phyloP scores from a whole-genome alignment of 2,113 vertebrate species.

The Regulus satrapa region DNA sequence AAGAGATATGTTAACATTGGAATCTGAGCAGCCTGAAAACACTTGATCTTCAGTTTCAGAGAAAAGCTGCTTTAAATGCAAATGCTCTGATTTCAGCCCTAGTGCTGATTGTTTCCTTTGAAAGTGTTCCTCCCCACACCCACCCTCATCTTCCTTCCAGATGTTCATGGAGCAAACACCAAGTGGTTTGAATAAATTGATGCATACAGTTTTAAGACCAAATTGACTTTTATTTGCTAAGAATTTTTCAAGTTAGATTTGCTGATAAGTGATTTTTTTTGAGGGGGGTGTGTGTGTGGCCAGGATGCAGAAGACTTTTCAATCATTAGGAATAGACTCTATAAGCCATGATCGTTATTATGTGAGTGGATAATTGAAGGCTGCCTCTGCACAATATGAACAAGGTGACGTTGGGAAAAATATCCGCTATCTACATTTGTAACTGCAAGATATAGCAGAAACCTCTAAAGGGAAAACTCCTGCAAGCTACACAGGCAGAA shows the following conservation, averaged over 20 bases:
- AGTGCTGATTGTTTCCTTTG: constrained; percentile 51
- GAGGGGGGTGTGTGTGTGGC: too few species aligned
- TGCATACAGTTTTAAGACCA: constrained; percentile 4
- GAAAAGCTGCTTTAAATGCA: constrained; percentile 57
- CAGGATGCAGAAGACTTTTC: background rate
- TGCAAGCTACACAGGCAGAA: background rate
- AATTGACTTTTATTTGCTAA: constrained; percentile 21
- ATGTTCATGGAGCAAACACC: constrained; percentile 58
- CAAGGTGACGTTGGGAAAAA: background rate
- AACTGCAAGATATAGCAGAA: background rate
- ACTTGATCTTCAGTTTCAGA: constrained; percentile 6
- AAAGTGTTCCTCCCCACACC: constrained; percentile 20
- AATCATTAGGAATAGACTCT: background rate
- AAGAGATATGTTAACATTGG: constrained; percentile 23
- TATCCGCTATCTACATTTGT: rapidly evolving
- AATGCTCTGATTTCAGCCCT: constrained; percentile 49
- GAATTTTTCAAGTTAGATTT: constrained; percentile 9
- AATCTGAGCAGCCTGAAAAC: constrained; percentile 14
- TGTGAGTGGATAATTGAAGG: background rate
- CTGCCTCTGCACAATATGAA: background rate
- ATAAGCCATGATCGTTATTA: background rate
- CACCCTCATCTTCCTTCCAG: constrained; percentile 62
- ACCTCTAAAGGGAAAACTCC: background rate
- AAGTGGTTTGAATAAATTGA: constrained; percentile 32
- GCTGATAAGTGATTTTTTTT: background rate